Percentiles rank a stretch among this genome's conserved stretches.
phyloP scores from a whole-genome alignment of 2,113 vertebrate genomes.

The Phalacrocorax brasilianus region DNA sequence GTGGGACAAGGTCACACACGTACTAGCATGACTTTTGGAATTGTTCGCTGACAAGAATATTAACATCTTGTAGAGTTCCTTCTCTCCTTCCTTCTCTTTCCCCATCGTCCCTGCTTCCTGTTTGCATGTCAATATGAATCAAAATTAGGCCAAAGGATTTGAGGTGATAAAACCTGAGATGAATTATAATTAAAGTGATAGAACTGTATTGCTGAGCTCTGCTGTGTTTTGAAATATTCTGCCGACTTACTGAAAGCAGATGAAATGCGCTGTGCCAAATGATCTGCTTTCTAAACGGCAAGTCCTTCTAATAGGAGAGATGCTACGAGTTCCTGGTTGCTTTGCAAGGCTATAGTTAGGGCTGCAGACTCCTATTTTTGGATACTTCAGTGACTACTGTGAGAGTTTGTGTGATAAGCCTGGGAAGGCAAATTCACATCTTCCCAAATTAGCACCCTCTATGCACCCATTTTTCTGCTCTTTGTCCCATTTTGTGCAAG shows the following conservation, averaged over 20 bases:
- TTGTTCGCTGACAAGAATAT: background rate
- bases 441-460: constrained; percentile 45
- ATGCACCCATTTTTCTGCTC: background rate
- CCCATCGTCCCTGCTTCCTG: background rate
- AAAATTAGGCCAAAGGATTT: constrained; percentile 39
- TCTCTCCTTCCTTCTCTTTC: background rate
- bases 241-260: constrained; percentile 6
- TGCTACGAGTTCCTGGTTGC: background rate
- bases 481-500: constrained; percentile 29
- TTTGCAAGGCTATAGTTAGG: constrained; percentile 35
- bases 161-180: constrained; percentile 4
- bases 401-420: background rate
- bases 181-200: background rate
- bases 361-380: constrained; percentile 42
- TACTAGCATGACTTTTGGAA: background rate
- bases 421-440: constrained; percentile 33
- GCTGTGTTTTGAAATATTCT: constrained; percentile 2
- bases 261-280: background rate
- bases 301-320: background rate
- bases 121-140: background rate
- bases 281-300: constrained; percentile 12
- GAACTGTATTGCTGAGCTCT: constrained; percentile 2
- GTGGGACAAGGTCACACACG: background rate
- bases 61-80: background rate
- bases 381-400: background rate